phyloP scores from a whole-genome alignment of 2,888 invertebrate genomes.

The Hypomecis punctinalis region DNA sequence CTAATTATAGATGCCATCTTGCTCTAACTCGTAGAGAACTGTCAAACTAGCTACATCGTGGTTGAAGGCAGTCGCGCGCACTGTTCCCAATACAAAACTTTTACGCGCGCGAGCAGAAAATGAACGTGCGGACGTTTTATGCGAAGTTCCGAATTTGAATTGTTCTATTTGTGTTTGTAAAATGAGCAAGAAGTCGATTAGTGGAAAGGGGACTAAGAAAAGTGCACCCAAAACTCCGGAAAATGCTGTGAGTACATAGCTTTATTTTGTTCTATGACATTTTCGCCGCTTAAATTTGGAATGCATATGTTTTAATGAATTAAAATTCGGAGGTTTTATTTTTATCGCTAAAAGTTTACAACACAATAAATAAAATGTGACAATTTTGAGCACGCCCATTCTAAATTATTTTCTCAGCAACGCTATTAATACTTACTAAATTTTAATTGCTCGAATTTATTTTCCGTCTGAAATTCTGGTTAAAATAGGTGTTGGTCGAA shows the following conservation, averaged over 20 bases:
- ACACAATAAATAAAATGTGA: no score
- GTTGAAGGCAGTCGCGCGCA: slow-evolving; percentile 55
- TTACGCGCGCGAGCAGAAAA: slow-evolving; percentile 50
- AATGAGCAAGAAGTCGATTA: slow-evolving; percentile 53
- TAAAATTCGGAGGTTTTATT: no score
- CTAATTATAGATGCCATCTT: slow-evolving; percentile 50
- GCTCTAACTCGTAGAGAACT: slow-evolving; percentile 53
- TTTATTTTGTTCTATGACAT: slow-evolving; percentile 6
- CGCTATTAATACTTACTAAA: no score
- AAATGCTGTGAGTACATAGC: slow-evolving; percentile 33
- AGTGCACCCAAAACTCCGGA: slow-evolving; percentile 38
- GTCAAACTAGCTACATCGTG: slow-evolving; percentile 54
- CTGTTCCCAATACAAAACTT: slow-evolving; percentile 46
- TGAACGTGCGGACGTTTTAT: slow-evolving; percentile 50
- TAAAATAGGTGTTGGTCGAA: neutral
- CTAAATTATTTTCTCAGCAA: no score
- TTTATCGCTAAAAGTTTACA: no score
- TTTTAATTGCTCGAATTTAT: neutral
- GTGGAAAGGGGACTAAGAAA: slow-evolving; percentile 48
- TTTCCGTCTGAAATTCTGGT: neutral
- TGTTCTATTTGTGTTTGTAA: slow-evolving; percentile 31
- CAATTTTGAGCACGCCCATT: no score
- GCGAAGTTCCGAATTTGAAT: slow-evolving; percentile 26
- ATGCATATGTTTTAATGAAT: neutral
- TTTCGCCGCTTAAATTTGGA: neutral